phyloP scores from a whole-genome alignment of 2,888 invertebrate species.

The Macroteleia sp. region DNA sequence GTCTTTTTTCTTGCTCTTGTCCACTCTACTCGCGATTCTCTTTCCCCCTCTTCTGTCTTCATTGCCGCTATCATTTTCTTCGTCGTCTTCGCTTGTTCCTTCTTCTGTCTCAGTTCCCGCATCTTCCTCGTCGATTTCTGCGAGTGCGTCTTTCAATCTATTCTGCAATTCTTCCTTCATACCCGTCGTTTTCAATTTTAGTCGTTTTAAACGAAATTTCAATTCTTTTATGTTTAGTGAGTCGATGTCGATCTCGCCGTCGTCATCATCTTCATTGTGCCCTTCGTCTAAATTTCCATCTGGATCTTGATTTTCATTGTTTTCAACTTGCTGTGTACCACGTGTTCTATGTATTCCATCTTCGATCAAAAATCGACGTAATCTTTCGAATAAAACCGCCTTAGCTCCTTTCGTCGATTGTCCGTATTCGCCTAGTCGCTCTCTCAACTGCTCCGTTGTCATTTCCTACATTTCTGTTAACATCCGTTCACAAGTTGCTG shows the following conservation, averaged over 20 bases:
- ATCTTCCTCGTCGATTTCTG: background rate
- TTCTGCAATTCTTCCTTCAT: slow-evolving; percentile 1
- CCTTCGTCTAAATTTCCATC: background rate
- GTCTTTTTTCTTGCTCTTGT: background rate
- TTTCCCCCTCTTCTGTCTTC: background rate
- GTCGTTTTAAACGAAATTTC: background rate
- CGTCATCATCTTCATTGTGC: background rate
- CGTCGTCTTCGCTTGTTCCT: background rate
- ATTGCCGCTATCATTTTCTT: background rate
- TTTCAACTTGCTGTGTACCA: background rate
- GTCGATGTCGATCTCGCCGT: background rate
- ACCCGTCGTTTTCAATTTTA: slow-evolving; percentile 13
- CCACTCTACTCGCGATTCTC: background rate
- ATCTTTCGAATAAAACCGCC: slow-evolving; percentile 5
- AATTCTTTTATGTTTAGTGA: background rate
- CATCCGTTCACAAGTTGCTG: background rate
- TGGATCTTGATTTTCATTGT: background rate
- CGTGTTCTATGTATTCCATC: slow-evolving; percentile 1
- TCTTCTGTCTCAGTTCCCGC: background rate
- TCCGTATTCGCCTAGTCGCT: background rate
- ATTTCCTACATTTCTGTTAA: background rate
- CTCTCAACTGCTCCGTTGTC: slow-evolving; percentile 6
- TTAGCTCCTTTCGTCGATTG: background rate
- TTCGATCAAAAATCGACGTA: slow-evolving; percentile 7
- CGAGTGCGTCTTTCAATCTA: background rate